These are phyloP conservation scores for Lathronympha strigana DNA, from an alignment of 2,888 invertebrate genomes.

Conservation along the genomic window DNA sequence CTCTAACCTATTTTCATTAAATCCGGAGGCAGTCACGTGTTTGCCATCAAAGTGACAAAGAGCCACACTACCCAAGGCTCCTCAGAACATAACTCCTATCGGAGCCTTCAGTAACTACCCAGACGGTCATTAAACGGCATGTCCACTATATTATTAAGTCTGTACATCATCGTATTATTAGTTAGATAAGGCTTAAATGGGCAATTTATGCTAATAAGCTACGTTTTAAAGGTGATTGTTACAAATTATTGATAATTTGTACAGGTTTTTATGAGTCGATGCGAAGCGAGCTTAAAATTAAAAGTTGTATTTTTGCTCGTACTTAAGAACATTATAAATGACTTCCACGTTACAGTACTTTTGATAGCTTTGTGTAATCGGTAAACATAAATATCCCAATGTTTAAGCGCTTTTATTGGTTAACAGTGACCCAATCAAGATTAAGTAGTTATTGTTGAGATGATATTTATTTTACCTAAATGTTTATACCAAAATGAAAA, in stretches of 20 bases:
- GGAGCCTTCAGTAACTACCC: slow-evolving; percentile 21
- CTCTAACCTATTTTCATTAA: slow-evolving; percentile 26
- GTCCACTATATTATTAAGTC: slow-evolving; percentile 37
- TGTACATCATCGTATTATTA: slow-evolving; percentile 26
- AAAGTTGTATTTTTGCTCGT: too few relatives aligned
- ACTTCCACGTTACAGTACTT: too few relatives aligned
- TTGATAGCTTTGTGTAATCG: too few relatives aligned
- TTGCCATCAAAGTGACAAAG: slow-evolving; percentile 3
- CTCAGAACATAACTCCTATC: neutral
- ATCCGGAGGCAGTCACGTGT: slow-evolving; percentile 23
- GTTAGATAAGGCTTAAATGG: slow-evolving; percentile 30
- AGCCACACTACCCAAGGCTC: neutral
- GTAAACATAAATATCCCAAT: too few relatives aligned
- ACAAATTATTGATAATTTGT: slow-evolving; percentile 6
- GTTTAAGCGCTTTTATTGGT: too few relatives aligned
- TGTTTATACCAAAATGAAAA: too few relatives aligned
- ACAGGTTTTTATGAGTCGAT: slow-evolving; percentile 6
- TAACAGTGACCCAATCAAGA: too few relatives aligned
- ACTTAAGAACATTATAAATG: too few relatives aligned
- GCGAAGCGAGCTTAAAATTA: neutral
- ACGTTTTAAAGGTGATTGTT: slow-evolving; percentile 6
- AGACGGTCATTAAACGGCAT: slow-evolving; percentile 31
- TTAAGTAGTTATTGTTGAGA: too few relatives aligned
- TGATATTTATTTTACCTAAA: too few relatives aligned
- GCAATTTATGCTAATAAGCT: slow-evolving; percentile 20